Percentiles rank a stretch among this genome's conserved stretches.
phyloP scores from a whole-genome alignment of 1,140 invertebrate species.

The Augochlora pura region DNA sequence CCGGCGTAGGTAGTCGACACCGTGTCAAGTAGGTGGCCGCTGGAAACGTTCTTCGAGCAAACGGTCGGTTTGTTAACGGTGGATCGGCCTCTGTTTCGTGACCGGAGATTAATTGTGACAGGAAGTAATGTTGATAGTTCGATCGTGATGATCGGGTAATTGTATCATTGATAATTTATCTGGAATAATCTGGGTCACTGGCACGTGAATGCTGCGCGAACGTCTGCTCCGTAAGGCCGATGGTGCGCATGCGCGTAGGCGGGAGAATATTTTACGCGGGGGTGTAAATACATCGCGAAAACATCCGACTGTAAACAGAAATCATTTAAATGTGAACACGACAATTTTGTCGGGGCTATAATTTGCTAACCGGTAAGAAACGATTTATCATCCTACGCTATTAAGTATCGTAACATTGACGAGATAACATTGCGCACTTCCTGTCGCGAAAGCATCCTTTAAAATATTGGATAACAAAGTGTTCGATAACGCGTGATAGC shows the following conservation, averaged over 20 bases:
- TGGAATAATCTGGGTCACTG: conserved; percentile 28
- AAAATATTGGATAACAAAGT: too few species aligned
- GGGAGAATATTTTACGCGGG: background rate
- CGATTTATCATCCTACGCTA: background rate
- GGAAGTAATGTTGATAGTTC: background rate
- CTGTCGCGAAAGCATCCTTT: background rate
- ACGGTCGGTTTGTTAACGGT: background rate
- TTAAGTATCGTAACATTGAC: background rate
- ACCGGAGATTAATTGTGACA: background rate
- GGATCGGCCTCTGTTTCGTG: too few species aligned
- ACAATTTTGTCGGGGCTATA: background rate
- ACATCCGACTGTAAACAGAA: background rate
- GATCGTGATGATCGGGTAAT: background rate
- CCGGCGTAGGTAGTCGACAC: conserved; percentile 8
- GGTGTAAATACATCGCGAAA: background rate
- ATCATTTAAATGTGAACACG: background rate
- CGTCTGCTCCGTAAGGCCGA: background rate
- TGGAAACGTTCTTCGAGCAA: background rate
- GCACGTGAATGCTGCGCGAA: conserved; percentile 12
- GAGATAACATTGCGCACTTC: background rate
- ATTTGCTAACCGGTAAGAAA: background rate
- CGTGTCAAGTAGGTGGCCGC: background rate
- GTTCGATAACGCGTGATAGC: background rate
- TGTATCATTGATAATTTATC: conserved; percentile 32
- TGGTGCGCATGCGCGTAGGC: conserved; percentile 22